These are phyloP conservation scores for Vulpes ferrilata DNA, from an alignment of 2,113 vertebrate genomes.

Conservation along the genomic window DNA sequence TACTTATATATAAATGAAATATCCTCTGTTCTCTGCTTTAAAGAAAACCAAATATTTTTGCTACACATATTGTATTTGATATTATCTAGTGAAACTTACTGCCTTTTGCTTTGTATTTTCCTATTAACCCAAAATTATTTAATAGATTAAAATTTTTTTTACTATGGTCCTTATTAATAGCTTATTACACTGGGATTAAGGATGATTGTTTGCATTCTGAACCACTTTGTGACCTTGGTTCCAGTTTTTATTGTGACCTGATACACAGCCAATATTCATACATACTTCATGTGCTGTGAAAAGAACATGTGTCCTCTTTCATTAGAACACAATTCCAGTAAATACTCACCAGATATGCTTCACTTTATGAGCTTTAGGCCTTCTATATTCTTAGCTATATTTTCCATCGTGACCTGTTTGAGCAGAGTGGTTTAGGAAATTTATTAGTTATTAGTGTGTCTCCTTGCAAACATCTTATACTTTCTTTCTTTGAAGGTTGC, in stretches of 20 bases:
- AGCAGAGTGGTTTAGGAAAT: not conserved
- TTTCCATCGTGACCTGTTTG: not conserved
- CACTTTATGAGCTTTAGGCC: not conserved
- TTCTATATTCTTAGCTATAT: not conserved
- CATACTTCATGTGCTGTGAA: not conserved
- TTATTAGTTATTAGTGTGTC: not conserved
- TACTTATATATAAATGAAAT: not conserved
- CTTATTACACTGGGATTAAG: not conserved
- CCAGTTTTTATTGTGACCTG: not conserved
- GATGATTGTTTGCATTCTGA: not conserved
- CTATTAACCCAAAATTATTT: not conserved
- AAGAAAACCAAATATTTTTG: not conserved
- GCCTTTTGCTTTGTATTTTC: not conserved
- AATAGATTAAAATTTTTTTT: not conserved
- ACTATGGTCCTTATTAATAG: not conserved
- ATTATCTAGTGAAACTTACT: not conserved
- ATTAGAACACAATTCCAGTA: not conserved
- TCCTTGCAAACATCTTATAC: not conserved
- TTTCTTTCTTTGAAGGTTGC: not conserved
- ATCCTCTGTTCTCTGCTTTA: not conserved
- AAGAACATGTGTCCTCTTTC: not conserved
- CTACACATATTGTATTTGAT: too few species aligned
- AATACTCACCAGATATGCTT: not conserved
- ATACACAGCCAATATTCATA: not conserved
- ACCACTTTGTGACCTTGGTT: not conserved